Evolutionary conservation across 1,140 invertebrate genomes (phyloP).

Genomic region (Drosophila ironensis): DNA sequence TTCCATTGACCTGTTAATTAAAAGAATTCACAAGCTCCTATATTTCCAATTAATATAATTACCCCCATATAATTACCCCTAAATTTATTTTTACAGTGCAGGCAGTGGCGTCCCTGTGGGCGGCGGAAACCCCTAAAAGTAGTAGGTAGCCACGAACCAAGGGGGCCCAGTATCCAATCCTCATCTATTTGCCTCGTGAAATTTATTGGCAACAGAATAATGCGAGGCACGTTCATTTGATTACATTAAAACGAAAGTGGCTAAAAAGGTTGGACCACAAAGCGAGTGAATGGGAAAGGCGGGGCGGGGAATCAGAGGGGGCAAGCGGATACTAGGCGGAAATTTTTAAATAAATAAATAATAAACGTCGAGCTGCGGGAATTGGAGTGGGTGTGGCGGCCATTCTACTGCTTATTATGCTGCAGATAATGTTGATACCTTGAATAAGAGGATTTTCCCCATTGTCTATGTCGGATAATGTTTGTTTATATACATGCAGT

Average conservation of each 20-base stretch:
- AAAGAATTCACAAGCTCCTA: too few species aligned
- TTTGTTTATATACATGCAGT: not conserved
- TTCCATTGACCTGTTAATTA: too few species aligned
- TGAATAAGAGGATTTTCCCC: slow-evolving; percentile 14
- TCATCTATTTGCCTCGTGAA: slow-evolving; percentile 72
- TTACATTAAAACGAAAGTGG: slow-evolving; percentile 80
- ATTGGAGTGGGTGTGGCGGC: not conserved
- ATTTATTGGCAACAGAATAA: slow-evolving; percentile 76
- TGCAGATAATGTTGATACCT: slow-evolving; percentile 34
- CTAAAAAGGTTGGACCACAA: slow-evolving; percentile 70
- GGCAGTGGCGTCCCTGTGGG: slow-evolving; percentile 3
- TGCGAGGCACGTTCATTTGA: slow-evolving; percentile 79
- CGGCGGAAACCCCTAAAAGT: slow-evolving; percentile 3
- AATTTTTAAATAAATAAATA: slow-evolving; percentile 80
- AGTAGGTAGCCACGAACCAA: slow-evolving; percentile 24
- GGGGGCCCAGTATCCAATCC: slow-evolving; percentile 22
- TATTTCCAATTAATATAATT: too few species aligned
- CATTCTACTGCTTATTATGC: slow-evolving; percentile 34
- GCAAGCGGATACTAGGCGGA: slow-evolving; percentile 42
- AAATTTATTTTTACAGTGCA: not conserved
- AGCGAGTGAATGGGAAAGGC: not conserved
- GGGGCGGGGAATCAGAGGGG: not conserved
- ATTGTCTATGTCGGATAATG: slow-evolving; percentile 6
- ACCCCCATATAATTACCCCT: too few species aligned
- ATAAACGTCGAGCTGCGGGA: slow-evolving; percentile 45